Conservation (phyloP, 53 echinoderm and acorn worm species). For the Paracentrotus lividus region DNA sequence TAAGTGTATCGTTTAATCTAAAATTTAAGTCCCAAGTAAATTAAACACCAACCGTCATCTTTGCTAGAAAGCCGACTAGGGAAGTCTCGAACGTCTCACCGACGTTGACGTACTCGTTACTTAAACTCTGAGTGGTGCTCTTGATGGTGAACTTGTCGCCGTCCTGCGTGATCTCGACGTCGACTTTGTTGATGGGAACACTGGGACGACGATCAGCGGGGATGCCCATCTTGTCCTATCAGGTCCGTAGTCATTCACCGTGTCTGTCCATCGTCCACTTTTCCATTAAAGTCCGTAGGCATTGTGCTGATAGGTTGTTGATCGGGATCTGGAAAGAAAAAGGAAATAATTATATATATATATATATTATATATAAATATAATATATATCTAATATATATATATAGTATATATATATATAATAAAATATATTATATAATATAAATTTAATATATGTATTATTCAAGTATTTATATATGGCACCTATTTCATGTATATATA, state of each 20-base stretch:
- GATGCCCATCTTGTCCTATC: slow-evolving; percentile 66
- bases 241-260: slow-evolving; percentile 54
- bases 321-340: too few species aligned
- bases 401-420: too few species aligned
- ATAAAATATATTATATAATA: too few species aligned
- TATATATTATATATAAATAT: too few species aligned
- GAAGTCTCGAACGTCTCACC: slow-evolving; percentile 58
- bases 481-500: too few species aligned
- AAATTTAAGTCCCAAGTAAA: too few species aligned
- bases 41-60: slow-evolving; percentile 16
- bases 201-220: slow-evolving; percentile 48
- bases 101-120: slow-evolving; percentile 57
- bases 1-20: too few species aligned
- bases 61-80: slow-evolving; percentile 22
- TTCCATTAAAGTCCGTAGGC: slow-evolving; percentile 58
- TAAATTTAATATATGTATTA: too few species aligned
- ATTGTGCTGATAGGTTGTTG: not conserved
- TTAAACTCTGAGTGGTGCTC: slow-evolving; percentile 53
- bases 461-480: too few species aligned
- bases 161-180: slow-evolving; percentile 75
- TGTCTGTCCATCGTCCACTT: slow-evolving; percentile 67
- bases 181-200: slow-evolving; percentile 44
- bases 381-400: too few species aligned
- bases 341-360: not conserved
- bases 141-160: slow-evolving; percentile 77